phyloP scores from a whole-genome alignment of 2,888 invertebrate species.

The Eledona agricola region DNA sequence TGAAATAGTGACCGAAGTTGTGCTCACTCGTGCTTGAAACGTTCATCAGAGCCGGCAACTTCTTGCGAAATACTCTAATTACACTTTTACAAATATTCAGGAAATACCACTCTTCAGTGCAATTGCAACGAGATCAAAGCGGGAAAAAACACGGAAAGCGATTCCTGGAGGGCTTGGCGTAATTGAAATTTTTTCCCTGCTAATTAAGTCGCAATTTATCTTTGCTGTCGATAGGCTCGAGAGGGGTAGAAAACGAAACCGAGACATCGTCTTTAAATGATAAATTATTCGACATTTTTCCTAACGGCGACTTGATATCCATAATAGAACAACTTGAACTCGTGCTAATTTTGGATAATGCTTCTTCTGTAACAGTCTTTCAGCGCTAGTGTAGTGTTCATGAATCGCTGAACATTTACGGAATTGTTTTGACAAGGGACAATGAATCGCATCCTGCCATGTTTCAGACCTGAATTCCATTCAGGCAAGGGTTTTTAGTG shows the following conservation, averaged over 20 bases:
- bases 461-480: slow-evolving; percentile 18
- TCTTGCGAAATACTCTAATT: too few species aligned
- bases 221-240: slow-evolving; percentile 8
- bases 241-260: slow-evolving; percentile 22
- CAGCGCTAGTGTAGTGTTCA: slow-evolving; percentile 10
- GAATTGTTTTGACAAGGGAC: slow-evolving; percentile 24
- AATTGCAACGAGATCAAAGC: slow-evolving; percentile 16
- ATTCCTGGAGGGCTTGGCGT: slow-evolving; percentile 3
- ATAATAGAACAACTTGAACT: slow-evolving; percentile 18
- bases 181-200: slow-evolving; percentile 23
- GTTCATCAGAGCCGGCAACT: too few species aligned
- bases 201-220: slow-evolving; percentile 31
- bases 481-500: slow-evolving; percentile 14
- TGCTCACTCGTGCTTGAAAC: too few species aligned
- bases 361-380: slow-evolving; percentile 11
- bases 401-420: slow-evolving; percentile 30
- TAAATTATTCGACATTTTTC: slow-evolving; percentile 11
- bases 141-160: too few species aligned
- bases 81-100: too few species aligned
- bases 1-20: slow-evolving; percentile 17
- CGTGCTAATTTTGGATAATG: slow-evolving; percentile 15
- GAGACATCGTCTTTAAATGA: slow-evolving; percentile 21
- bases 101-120: not conserved
- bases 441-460: slow-evolving; percentile 19
- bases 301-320: slow-evolving; percentile 5